Evolutionary conservation across 1,140 invertebrate genomes (phyloP).

Genomic region (Orussus abietinus): DNA sequence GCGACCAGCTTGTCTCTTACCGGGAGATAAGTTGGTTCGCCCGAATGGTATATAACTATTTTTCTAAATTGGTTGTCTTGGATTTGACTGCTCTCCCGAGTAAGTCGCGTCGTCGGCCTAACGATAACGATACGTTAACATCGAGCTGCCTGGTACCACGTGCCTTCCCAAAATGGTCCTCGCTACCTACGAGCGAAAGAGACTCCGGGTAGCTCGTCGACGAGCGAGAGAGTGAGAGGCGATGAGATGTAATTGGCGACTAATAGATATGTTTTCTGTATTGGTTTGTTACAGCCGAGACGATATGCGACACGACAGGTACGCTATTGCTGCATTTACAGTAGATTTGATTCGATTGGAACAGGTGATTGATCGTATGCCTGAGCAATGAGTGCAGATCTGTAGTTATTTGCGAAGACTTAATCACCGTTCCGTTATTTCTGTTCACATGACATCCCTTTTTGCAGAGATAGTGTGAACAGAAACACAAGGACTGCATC

Average conservation of each 20-base stretch:
- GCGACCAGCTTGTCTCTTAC: background rate
- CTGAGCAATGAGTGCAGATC: conserved; percentile 54
- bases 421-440: conserved; percentile 46
- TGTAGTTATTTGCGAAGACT: conserved; percentile 33
- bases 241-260: conserved; percentile 29
- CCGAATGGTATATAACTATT: too few relatives aligned
- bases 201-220: conserved; percentile 20
- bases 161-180: conserved; percentile 12
- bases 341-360: conserved; percentile 52
- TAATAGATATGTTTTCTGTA: conserved; percentile 46
- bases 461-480: conserved; percentile 57
- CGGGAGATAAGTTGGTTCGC: too few relatives aligned
- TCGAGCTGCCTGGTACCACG: conserved; percentile 3
- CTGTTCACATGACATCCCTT: conserved; percentile 54
- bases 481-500: conserved; percentile 55
- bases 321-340: conserved; percentile 52
- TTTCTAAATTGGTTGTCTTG: conserved; percentile 34
- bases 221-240: conserved; percentile 26
- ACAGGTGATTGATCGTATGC: conserved; percentile 53
- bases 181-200: conserved; percentile 7
- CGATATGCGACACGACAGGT: conserved; percentile 57
- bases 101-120: too few relatives aligned
- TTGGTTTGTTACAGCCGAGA: conserved; percentile 55
- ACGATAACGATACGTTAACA: too few relatives aligned
- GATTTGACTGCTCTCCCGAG: conserved; percentile 40